phyloP scores from a whole-genome alignment of 2,888 invertebrate species.

The Chymomyza amoena region DNA sequence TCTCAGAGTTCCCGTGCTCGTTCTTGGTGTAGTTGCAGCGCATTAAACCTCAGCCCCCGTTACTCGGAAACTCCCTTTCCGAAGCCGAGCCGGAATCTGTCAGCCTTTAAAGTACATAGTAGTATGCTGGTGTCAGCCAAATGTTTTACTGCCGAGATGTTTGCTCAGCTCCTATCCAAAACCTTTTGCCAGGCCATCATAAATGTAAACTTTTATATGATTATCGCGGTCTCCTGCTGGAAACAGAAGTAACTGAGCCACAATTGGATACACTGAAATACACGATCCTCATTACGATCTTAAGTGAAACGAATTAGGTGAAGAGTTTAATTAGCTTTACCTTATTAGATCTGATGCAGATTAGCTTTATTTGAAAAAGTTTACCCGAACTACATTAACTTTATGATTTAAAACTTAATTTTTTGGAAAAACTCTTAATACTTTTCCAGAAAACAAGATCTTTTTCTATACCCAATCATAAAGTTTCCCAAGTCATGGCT shows the following conservation, averaged over 20 bases:
- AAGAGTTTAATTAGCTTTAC: too few species aligned
- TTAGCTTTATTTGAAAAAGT: too few species aligned
- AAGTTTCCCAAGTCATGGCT: too few species aligned
- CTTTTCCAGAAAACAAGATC: too few species aligned
- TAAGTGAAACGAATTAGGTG: too few species aligned
- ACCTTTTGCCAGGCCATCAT: slow-evolving; percentile 53
- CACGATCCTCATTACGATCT: neutral
- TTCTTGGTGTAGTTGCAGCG: slow-evolving; percentile 17
- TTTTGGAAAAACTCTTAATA: too few species aligned
- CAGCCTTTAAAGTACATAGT: slow-evolving; percentile 11
- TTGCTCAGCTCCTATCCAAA: slow-evolving; percentile 56
- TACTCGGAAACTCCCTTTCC: slow-evolving; percentile 24
- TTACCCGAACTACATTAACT: too few species aligned
- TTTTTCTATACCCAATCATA: too few species aligned
- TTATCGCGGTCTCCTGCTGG: slow-evolving; percentile 60
- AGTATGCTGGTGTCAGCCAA: slow-evolving; percentile 48
- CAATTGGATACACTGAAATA: neutral
- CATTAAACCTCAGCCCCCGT: slow-evolving; percentile 29
- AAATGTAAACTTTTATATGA: slow-evolving; percentile 71
- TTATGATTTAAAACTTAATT: too few species aligned
- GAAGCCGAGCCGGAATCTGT: slow-evolving; percentile 39
- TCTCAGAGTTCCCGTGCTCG: too few species aligned
- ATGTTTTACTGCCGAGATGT: slow-evolving; percentile 70
- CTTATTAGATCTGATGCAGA: too few species aligned
- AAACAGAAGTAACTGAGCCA: slow-evolving; percentile 8